Evolutionary conservation across 2,888 invertebrate species (phyloP).

Genomic region (Catocala sponsa): DNA sequence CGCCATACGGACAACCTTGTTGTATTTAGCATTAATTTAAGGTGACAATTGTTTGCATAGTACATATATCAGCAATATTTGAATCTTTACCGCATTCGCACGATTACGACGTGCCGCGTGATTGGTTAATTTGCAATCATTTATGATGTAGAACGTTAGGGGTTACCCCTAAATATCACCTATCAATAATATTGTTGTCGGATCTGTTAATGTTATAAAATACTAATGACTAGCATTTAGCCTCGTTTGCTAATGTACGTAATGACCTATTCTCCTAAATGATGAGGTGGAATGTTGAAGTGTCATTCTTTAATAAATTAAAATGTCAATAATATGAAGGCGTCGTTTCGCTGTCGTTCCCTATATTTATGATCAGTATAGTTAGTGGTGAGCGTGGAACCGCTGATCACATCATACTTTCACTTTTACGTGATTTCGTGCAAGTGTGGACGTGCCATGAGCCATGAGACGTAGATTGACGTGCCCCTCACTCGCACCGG

Average conservation of each 20-base stretch:
- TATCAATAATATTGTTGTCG: conserved; percentile 21
- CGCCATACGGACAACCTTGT: conserved; percentile 41
- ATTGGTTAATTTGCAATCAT: conserved; percentile 14
- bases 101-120: conserved; percentile 11
- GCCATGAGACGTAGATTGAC: conserved; percentile 56
- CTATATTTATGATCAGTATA: conserved; percentile 50
- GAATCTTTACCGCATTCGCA: conserved; percentile 19
- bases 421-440: conserved; percentile 84
- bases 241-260: conserved; percentile 53
- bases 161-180: conserved; percentile 18
- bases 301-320: conserved; percentile 17
- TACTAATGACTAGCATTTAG: conserved; percentile 55
- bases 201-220: conserved; percentile 30
- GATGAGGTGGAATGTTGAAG: conserved; percentile 47
- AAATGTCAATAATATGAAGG: conserved; percentile 17
- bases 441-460: conserved; percentile 64
- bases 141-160: conserved; percentile 6
- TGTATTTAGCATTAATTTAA: conserved; percentile 52
- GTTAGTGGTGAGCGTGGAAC: conserved; percentile 51
- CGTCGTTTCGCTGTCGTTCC: conserved; percentile 20
- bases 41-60: conserved; percentile 49
- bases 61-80: conserved; percentile 8
- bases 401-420: conserved; percentile 82
- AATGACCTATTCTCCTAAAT: conserved; percentile 47
- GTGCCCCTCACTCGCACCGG: conserved; percentile 69